A percentile compares a stretch with the other conserved stretches of the same genome.
These are phyloP conservation scores for Anguilla rostrata DNA, from an alignment of 2,113 vertebrate genomes.

Conservation along the genomic window DNA sequence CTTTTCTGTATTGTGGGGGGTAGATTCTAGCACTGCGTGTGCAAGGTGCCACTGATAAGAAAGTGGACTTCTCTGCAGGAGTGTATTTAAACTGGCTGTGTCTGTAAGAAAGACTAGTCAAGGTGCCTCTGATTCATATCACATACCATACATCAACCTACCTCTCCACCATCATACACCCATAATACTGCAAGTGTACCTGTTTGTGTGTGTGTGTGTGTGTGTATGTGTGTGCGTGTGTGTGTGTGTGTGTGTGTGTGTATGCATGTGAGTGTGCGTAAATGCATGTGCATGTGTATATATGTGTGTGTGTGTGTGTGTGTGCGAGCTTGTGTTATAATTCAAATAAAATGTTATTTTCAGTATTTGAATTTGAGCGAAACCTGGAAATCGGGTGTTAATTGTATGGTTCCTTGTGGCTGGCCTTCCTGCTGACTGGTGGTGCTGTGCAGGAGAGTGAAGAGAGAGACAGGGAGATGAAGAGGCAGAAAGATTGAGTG, in stretches of 20 bases:
- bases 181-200: background rate
- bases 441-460: conserved; percentile 53
- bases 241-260: no score
- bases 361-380: conserved; percentile 36
- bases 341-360: conserved; percentile 42
- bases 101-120: background rate
- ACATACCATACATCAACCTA: background rate
- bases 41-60: no score
- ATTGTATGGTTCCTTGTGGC: conserved; percentile 32
- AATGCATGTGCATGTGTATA: conserved; percentile 6
- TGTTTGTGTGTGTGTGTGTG: background rate
- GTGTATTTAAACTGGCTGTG: no score
- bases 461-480: conserved; percentile 37
- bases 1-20: no score
- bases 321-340: conserved; percentile 22
- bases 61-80: no score
- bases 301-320: background rate
- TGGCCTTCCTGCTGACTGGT: conserved; percentile 59
- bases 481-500: no score
- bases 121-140: background rate
- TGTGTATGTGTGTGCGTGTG: background rate
- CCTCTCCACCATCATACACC: no score
- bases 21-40: no score
- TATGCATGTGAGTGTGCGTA: background rate
- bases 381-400: conserved; percentile 44